Conservation (phyloP, 2,888 invertebrate genomes). For the Dicranocentrus wangi region DNA sequence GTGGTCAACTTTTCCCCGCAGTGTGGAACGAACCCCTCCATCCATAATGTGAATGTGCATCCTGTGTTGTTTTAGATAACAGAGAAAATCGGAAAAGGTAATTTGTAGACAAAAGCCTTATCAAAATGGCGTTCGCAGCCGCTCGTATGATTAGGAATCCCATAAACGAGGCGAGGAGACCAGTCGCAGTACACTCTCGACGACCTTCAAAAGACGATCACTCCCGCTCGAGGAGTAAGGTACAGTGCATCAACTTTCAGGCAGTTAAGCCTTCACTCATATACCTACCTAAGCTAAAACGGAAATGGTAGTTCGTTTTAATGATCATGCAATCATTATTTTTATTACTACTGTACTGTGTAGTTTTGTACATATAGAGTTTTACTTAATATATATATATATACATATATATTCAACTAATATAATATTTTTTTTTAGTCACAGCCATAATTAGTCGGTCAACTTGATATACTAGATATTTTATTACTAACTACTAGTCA, state of each 20-base stretch:
- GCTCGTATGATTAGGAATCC: constrained; percentile 72
- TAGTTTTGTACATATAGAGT: constrained; percentile 23
- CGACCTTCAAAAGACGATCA: constrained; percentile 70
- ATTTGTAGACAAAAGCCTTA: constrained; percentile 50
- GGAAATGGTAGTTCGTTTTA: constrained; percentile 44
- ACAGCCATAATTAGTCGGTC: constrained; percentile 51
- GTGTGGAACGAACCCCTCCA: neutral
- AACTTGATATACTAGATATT: constrained; percentile 52
- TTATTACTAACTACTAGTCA: constrained; percentile 59
- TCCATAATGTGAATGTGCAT: constrained; percentile 4
- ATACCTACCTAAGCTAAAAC: constrained; percentile 27
- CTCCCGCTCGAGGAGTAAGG: constrained; percentile 72
- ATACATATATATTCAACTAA: constrained; percentile 30
- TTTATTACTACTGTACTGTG: constrained; percentile 40
- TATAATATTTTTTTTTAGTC: constrained; percentile 40
- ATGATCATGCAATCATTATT: constrained; percentile 48
- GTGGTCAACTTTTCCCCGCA: no score
- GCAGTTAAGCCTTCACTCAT: constrained; percentile 32
- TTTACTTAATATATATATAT: constrained; percentile 19
- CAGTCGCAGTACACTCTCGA: constrained; percentile 66
- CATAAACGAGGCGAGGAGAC: constrained; percentile 64
- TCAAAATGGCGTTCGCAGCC: constrained; percentile 71
- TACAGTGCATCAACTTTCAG: constrained; percentile 54
- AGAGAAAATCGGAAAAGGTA: constrained; percentile 31
- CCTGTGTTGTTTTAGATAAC: constrained; percentile 43